These are phyloP conservation scores for Brachionus angularis DNA, from an alignment of 1,140 invertebrate genomes.

Conservation along the genomic window DNA sequence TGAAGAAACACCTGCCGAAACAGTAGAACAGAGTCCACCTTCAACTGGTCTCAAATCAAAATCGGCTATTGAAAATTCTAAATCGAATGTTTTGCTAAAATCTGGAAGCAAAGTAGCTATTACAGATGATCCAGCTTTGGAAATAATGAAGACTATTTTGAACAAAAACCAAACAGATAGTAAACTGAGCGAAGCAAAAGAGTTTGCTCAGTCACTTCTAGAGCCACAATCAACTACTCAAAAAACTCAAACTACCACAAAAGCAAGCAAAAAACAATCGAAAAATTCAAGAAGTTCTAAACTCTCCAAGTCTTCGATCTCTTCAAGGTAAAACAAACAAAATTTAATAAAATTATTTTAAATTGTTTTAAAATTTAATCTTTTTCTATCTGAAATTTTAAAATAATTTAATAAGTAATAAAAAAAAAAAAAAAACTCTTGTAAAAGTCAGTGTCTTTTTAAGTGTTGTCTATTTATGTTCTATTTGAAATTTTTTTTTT, in stretches of 20 bases:
- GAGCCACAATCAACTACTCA: slow-evolving; percentile 33
- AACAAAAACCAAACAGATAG: slow-evolving; percentile 14
- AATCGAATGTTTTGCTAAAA: slow-evolving; percentile 34
- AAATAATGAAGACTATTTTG: slow-evolving; percentile 26
- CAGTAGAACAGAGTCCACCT: no score
- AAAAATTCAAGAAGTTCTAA: slow-evolving; percentile 19
- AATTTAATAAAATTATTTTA: no score
- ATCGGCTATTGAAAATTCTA: background rate
- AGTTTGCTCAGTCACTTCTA: background rate
- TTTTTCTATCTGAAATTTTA: no score
- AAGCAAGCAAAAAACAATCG: slow-evolving; percentile 13
- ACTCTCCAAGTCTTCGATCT: slow-evolving; percentile 5
- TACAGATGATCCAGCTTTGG: slow-evolving; percentile 12
- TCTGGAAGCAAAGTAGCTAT: slow-evolving; percentile 6
- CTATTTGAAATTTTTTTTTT: background rate
- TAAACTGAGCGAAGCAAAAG: slow-evolving; percentile 31
- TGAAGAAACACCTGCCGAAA: no score
- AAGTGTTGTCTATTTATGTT: no score
- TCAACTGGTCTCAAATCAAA: no score
- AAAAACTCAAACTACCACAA: slow-evolving; percentile 21
- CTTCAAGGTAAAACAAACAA: slow-evolving; percentile 1
- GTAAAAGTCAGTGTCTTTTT: no score
- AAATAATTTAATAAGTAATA: no score
- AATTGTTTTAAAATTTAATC: no score
- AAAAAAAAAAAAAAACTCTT: no score